These are phyloP conservation scores for Pseudopleuronectes americanus DNA, from an alignment of 2,797 vertebrate genomes.

Conservation along the genomic window DNA sequence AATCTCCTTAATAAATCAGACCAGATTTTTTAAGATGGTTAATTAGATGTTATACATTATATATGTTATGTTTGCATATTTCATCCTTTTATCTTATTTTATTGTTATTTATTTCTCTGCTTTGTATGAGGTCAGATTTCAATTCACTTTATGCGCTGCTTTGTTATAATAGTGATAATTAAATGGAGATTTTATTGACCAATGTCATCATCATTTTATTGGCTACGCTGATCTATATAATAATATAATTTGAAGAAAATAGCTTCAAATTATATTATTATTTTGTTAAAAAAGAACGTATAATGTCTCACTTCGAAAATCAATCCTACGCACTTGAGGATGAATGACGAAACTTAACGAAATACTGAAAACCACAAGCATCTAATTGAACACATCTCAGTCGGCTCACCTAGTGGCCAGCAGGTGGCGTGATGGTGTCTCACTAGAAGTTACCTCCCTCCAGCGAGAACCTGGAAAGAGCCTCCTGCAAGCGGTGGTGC, in stretches of 20 bases:
- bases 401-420: conserved; percentile 75
- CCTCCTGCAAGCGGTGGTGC: conserved; percentile 80
- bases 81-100: too few relatives aligned
- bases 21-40: too few relatives aligned
- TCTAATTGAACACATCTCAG: not conserved
- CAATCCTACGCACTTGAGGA: too few relatives aligned
- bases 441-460: conserved; percentile 77
- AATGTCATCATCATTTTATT: not conserved
- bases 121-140: too few relatives aligned
- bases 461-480: conserved; percentile 81
- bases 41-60: not conserved
- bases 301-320: too few relatives aligned
- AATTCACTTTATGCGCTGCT: not conserved
- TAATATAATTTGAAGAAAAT: too few relatives aligned
- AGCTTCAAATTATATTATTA: too few relatives aligned
- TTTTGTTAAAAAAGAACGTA: too few relatives aligned
- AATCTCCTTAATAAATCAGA: not conserved
- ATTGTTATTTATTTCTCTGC: not conserved
- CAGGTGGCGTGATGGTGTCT: conserved; percentile 65
- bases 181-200: not conserved
- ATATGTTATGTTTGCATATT: not conserved
- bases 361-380: too few relatives aligned
- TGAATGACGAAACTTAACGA: too few relatives aligned
- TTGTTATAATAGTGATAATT: not conserved
- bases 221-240: too few relatives aligned